A percentile compares a stretch with the other conserved stretches of the same genome.
phyloP scores from a whole-genome alignment of 2,113 vertebrate species.

The Argyrosomus japonicus region DNA sequence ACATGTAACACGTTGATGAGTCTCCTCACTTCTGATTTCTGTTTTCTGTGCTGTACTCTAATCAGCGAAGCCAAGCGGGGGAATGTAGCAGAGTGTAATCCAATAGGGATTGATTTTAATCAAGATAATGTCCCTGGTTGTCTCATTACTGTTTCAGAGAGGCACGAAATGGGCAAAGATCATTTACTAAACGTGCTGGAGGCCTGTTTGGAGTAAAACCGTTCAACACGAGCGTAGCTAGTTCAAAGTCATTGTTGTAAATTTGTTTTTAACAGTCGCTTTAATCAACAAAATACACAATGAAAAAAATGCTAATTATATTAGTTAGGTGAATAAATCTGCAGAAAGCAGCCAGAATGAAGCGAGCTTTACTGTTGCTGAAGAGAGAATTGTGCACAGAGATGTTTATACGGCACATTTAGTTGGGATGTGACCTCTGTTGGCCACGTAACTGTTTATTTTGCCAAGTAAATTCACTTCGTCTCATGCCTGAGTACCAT shows the following conservation, averaged over 20 bases:
- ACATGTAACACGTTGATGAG: neutral
- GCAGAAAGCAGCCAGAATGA: neutral
- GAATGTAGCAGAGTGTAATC: conserved; percentile 61
- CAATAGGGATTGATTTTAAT: conserved; percentile 83
- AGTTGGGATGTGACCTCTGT: neutral
- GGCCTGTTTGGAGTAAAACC: conserved; percentile 28
- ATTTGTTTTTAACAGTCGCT: conserved; percentile 17
- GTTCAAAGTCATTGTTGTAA: conserved; percentile 41
- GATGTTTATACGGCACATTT: neutral
- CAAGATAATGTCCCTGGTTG: conserved; percentile 76
- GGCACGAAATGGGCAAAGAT: conserved; percentile 65
- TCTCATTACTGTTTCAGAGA: conserved; percentile 68
- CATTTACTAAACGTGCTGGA: conserved; percentile 64
- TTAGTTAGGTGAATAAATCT: neutral
- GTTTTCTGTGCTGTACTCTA: conserved; percentile 36
- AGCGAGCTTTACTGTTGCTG: neutral
- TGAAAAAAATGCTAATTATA: conserved; percentile 18
- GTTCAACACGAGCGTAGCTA: neutral
- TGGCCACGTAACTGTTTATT: too few relatives aligned
- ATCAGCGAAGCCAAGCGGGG: conserved; percentile 48
- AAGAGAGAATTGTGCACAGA: neutral
- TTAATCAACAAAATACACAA: conserved; percentile 30
- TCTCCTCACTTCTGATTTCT: conserved; percentile 40
- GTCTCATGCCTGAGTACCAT: neutral
- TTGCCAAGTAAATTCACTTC: conserved; percentile 1